Evolutionary conservation across 2,113 vertebrate genomes (phyloP), one percentile per base, ranked within the genome.

Genomic region (Carassius auratus): DNA sequence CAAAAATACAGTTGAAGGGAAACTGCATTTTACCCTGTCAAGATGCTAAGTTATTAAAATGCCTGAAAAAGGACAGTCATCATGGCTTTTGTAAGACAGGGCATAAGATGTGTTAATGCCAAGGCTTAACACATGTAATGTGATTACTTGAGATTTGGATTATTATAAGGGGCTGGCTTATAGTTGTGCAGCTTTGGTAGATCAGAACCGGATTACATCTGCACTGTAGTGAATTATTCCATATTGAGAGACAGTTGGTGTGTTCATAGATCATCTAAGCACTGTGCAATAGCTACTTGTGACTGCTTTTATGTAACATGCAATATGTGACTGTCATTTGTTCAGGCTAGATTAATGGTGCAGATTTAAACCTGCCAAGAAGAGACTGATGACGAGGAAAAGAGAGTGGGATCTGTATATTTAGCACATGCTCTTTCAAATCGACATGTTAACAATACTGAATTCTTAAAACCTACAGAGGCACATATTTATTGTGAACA

Each of bases 321-420:
- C 68, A 38, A 71, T 38, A 71, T 71, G 68, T 36, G 68, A 71
- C 33, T 38, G 68, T 42, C 68, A 71, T 71, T 21, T 38, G 42
- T 71, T 71, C 68, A 71, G 36, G 42, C 17, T 42, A 71, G 17
- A 71, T 36, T 42, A n/a, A 19, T 71, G 36, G 33, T 38, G 36
- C 36, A 71, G 36, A 71, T 71, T 68, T 71, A 71, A 12, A 71
- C 36, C 36, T 71, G 68, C 68, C 68, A 71, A 42, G 45, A 48
- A 48, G 45, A 48, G 45, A 2, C 10, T 10, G 9, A 48, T 48
- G 45, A 48, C 45, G 9, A 48, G 45, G 9, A 48, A 12, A 12
- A 48, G 9, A 48, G 8, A 10, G 8, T 10, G 45, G 45, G 45
- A 48, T 48, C 45, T 48, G 45, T 48, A 2, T 48, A 48, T 48